Evolutionary conservation across 1,140 invertebrate species (phyloP), one percentile per base, ranked within the genome.

Genomic region (Antheraea mylitta): DNA sequence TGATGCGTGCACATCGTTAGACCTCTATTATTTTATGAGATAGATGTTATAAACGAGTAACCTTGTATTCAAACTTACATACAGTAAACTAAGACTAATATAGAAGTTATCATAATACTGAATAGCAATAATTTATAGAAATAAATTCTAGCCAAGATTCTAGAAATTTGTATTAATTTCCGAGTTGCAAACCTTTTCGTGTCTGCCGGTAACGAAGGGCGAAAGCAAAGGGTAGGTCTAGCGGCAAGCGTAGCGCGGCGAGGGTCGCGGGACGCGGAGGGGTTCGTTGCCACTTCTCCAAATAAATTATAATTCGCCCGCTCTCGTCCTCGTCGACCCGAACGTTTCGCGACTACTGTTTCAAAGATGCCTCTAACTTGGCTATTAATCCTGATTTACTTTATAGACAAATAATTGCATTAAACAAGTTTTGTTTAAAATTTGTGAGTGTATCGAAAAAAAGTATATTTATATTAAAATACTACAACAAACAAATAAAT

Each of bases 291-390:
- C 88, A 91, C 88, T 91, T 91, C 88, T 90, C 83, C 89, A 91
- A 91, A 91, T 91, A 91, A 91, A 90, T 90, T 91, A 91, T 91
- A 91, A 91, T 90, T 89, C 83, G 81, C 87, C 75, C 80, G 79
- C 78, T 83, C 73, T 80, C 80, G 76, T 80, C 80, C 73, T 66
- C 75, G 74, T 58, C 66, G 69, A 72, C 37, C 71, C 75, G 72
- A 76, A 75, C 75, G 78, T 77, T 78, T 78, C 75, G 73, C 77
- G 74, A 82, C 85, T 86, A 85, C 82, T 87, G 79, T 85, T 86
- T 73, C 77, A 75, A 80, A 85, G 30, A 74, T 76, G 61, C 38
- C 67, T 22, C 67, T 68, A 76, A 79, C 68, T 70, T 72, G 76
- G 72, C 71, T 75, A 77, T 79, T 81, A 80, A 69, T 75, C 71